Evolutionary conservation across 2,888 invertebrate genomes (phyloP), one percentile per base, ranked within the genome.

Genomic region (Caenorhabditis parvicauda): DNA sequence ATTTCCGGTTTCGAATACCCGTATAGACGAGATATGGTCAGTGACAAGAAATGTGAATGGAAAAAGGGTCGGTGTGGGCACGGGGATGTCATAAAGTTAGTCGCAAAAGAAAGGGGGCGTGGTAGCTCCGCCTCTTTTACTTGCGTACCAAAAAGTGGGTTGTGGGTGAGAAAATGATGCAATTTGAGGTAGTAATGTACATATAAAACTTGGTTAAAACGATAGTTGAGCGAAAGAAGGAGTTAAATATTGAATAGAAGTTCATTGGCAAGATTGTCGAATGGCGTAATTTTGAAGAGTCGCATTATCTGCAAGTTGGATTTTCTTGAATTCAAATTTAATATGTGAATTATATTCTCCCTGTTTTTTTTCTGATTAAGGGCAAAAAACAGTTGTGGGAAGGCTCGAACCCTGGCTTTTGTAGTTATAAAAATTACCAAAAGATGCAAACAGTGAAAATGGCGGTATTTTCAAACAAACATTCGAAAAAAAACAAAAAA

Each of bases 251-350:
- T 71, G 64, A 79, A 79, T 32, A 79, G 69, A 14, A 79, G 64
- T 55, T 79, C 75, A 54, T 79, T 74, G 12, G 78, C 72, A n/a
- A 79, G 59, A 4, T 59, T 67, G 52, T 79, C 79, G 56, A 79
- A 79, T 22, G 69, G 64, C 5, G 72, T 78, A 39, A 79, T 72
- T 58, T 78, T 73, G 70, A 79, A 79, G 14, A 78, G 64, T 3
- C 77, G 67, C 77, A 77, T 77, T 32, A 76, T 70, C 70, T 72
- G 57, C 4, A 69, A 47, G 45, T 17, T n/a, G n/a, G n/a, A n/a
- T n/a, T n/a, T n/a, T n/a, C n/a, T n/a, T n/a, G n/a, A n/a, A n/a
- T 45, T 1, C 25, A 9, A 25, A 45, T 12, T 19, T 14, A 32
- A 12, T 32, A 45, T 45, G 19, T 12, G 14, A 19, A 12, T 12